A percentile compares a stretch with the other conserved stretches of the same genome.
phyloP scores from a whole-genome alignment of 2,113 vertebrate genomes.

The Sisor rabdophorus region DNA sequence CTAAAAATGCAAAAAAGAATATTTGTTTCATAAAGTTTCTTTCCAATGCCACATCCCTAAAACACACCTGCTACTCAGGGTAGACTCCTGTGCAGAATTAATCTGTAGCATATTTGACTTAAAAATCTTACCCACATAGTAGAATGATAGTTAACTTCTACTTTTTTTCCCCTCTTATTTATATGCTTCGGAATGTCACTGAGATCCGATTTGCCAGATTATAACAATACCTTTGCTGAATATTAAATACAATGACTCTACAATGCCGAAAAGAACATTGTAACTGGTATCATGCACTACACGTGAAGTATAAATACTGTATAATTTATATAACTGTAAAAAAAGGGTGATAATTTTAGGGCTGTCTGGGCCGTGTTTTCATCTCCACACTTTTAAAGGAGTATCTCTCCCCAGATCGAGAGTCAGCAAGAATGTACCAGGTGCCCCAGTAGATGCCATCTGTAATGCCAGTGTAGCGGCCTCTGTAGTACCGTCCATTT shows the following conservation, averaged over 20 bases:
- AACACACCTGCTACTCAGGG: not conserved
- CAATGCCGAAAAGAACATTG: not conserved
- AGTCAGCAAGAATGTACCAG: conserved; percentile 77
- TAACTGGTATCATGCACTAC: not conserved
- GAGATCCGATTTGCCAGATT: not conserved
- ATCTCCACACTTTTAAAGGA: conserved; percentile 75
- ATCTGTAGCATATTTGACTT: not conserved
- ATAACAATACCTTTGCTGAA: not conserved
- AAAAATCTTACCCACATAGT: not conserved
- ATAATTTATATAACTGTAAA: conserved; percentile 22
- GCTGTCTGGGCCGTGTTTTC: conserved; percentile 65
- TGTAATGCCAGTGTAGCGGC: conserved; percentile 73
- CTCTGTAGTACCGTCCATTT: conserved; percentile 71
- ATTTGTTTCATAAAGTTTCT: not conserved
- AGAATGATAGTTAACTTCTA: too few relatives aligned
- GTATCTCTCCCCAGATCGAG: conserved; percentile 71
- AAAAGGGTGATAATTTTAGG: conserved; percentile 20
- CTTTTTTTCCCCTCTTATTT: not conserved
- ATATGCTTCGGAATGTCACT: not conserved
- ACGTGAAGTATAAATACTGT: conserved; percentile 7
- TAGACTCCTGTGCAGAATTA: not conserved
- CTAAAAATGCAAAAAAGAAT: not conserved
- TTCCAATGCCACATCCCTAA: not conserved
- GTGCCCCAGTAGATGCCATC: conserved; percentile 78
- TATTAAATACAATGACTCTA: not conserved